A percentile compares a stretch with the other conserved stretches of the same genome.
Conservation (phyloP, 2,888 invertebrate species). For the Eremobia ochroleuca region DNA sequence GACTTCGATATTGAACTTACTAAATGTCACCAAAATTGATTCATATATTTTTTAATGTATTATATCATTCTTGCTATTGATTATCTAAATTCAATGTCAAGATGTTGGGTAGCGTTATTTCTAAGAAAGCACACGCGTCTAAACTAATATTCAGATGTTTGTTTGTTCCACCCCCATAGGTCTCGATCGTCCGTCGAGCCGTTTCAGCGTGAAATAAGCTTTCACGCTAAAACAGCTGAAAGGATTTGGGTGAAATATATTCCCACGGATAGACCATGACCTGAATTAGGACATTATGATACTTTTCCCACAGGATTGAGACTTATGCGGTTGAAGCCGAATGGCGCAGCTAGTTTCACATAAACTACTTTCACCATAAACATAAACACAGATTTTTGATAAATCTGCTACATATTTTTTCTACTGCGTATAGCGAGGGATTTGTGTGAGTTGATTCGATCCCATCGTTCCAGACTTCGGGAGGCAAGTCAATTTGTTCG, state of each 20-base stretch:
- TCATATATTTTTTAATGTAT: not conserved
- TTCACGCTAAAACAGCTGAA: not conserved
- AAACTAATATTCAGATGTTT: not conserved
- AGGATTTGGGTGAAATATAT: not conserved
- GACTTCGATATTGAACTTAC: not conserved
- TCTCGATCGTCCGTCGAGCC: not conserved
- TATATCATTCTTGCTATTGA: not conserved
- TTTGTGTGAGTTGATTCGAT: conserved; percentile 11
- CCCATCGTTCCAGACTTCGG: conserved; percentile 12
- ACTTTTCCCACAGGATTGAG: no score
- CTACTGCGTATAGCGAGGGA: not conserved
- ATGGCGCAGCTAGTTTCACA: not conserved
- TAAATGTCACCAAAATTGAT: not conserved
- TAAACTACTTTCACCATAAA: not conserved
- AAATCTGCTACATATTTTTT: conserved; percentile 2
- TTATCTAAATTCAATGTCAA: not conserved
- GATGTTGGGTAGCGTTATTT: not conserved
- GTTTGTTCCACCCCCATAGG: not conserved
- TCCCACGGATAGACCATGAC: not conserved
- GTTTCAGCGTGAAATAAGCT: not conserved
- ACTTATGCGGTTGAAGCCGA: not conserved
- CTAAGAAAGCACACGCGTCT: not conserved
- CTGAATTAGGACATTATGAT: not conserved
- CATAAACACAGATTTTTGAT: not conserved
- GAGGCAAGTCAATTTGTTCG: conserved; percentile 41